Evolutionary conservation across 2,797 vertebrate species (phyloP), one percentile per base, ranked within the genome.

Genomic region (Pampus argenteus): DNA sequence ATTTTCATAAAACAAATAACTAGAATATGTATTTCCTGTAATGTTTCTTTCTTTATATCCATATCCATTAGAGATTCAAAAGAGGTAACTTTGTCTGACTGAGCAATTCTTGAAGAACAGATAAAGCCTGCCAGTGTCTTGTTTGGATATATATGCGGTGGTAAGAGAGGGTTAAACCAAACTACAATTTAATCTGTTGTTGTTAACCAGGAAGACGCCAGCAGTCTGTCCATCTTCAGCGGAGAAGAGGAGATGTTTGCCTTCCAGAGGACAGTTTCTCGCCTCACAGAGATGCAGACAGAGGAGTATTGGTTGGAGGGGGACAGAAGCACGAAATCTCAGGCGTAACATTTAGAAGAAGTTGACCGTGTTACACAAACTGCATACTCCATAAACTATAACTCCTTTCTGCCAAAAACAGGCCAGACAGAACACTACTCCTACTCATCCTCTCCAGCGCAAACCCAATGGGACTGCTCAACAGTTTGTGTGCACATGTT

Each of bases 251-350:
- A 99, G 71, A 60, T 91, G 66, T 99, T 99, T 78, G 97, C 98
- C 51, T 99, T 97, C 90, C 96, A 98, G 81, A 96, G 98, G 68
- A 99, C 98, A 0, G 26, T 98, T 34, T 99, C 98, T 23, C 96
- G 98, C 0, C 97, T 99, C 57, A 98, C 96, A 0, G 97, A 99
- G 94, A 99, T 99, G 98, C 98, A 99, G 81, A 96, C 96, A 0
- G 97, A 97, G 34, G 95, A 97, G 62, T 99, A 99, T 78, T 99
- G 98, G 98, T 75, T 93, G 7, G 95, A 96, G 71, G 97, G 97
- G 4, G 97, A 98, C 88, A 92, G 97, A 81, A 96, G 93, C 85
- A 61, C 72, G 0, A 91, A 90, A 44, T 29, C 66, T 1, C 14
- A 83, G 74, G 67, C 9, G 54, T 87, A 79, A 82, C 76, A 3